These are phyloP conservation scores for Rhabdornis inornatus DNA, from an alignment of 2,113 vertebrate genomes.

Conservation along the genomic window DNA sequence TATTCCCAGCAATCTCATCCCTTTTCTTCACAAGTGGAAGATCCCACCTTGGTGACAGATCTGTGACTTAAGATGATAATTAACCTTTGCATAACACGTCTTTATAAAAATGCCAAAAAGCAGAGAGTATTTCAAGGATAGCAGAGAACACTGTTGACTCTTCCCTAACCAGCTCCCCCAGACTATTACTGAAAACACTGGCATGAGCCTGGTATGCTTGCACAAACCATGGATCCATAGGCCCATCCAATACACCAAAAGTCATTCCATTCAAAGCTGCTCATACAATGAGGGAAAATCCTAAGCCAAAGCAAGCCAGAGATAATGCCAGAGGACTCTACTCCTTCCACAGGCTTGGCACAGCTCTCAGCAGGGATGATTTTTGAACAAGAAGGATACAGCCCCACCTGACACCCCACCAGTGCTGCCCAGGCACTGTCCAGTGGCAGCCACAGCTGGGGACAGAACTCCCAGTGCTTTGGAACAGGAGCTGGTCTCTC, in stretches of 20 bases:
- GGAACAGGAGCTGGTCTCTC: not conserved
- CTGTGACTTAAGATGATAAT: not conserved
- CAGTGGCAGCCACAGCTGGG: rapidly evolving
- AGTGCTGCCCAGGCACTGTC: rapidly evolving
- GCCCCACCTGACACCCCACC: not conserved
- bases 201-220: not conserved
- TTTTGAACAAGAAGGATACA: not conserved
- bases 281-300: not conserved
- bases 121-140: not conserved
- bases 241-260: not conserved
- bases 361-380: not conserved
- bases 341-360: not conserved
- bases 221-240: not conserved
- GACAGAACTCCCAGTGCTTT: rapidly evolving
- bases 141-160: not conserved
- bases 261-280: not conserved
- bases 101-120: not conserved
- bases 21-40: not conserved
- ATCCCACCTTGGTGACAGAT: not conserved
- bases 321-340: not conserved
- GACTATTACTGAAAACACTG: rapidly evolving
- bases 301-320: not conserved
- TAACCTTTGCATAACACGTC: not conserved
- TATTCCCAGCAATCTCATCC: not conserved
- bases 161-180: not conserved